These are phyloP conservation scores for Phenacoccus solenopsis DNA, from an alignment of 1,140 invertebrate species.

Conservation along the genomic window DNA sequence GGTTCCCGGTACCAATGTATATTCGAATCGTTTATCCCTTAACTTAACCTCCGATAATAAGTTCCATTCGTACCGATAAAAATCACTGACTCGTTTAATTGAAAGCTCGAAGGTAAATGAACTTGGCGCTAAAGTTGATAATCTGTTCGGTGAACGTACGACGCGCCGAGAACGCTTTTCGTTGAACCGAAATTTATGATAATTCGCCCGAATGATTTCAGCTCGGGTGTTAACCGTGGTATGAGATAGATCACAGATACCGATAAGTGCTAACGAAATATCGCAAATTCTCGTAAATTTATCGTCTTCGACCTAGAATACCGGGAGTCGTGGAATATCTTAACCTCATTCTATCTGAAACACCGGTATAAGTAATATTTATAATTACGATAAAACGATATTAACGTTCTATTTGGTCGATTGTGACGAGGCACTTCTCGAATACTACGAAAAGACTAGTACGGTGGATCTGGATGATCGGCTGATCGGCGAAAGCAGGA, in stretches of 20 bases:
- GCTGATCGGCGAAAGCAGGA: background rate
- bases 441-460: too few species aligned
- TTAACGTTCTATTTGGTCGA: background rate
- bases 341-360: too few species aligned
- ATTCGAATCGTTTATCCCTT: too few species aligned
- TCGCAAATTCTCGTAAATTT: too few species aligned
- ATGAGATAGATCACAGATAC: background rate
- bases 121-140: background rate
- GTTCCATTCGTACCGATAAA: background rate
- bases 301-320: too few species aligned
- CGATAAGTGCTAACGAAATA: too few species aligned
- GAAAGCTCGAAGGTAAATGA: background rate
- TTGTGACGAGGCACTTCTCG: background rate
- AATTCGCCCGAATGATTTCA: conserved; percentile 1
- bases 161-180: background rate
- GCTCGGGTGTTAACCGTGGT: background rate
- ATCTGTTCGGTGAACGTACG: background rate
- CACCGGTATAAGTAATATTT: too few species aligned
- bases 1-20: too few species aligned
- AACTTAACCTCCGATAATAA: too few species aligned
- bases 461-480: too few species aligned
- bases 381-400: background rate
- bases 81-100: background rate
- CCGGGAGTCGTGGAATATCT: too few species aligned
- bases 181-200: conserved; percentile 2